A percentile compares a stretch with the other conserved stretches of the same genome.
Evolutionary conservation across 1,140 invertebrate species (phyloP).

Genomic region (Drosophila ficusphila): DNA sequence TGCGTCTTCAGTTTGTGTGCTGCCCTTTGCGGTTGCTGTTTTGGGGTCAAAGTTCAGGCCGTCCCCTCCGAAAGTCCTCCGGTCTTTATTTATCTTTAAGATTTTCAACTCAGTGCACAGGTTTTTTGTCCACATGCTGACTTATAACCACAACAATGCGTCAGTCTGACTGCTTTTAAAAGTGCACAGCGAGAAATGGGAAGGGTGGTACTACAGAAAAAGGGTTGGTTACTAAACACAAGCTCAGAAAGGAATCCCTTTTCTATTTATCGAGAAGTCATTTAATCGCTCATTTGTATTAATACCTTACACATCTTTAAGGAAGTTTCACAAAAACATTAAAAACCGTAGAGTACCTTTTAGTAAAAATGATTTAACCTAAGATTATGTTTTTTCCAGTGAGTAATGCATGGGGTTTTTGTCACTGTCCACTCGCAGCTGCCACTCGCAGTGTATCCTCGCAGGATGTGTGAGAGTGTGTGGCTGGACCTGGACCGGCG

Average conservation of each 20-base stretch:
- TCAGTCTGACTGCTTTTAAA: slow-evolving; percentile 55
- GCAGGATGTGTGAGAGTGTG: slow-evolving; percentile 26
- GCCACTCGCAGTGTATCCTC: slow-evolving; percentile 66
- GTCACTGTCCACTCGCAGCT: slow-evolving; percentile 76
- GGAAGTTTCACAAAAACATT: no score
- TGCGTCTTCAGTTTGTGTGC: slow-evolving; percentile 36
- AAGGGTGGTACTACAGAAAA: background rate
- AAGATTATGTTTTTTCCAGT: slow-evolving; percentile 11
- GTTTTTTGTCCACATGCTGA: slow-evolving; percentile 56
- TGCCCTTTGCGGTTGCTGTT: slow-evolving; percentile 52
- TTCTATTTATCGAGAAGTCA: no score
- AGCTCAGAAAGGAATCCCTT: background rate
- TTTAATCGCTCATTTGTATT: no score
- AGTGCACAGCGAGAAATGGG: slow-evolving; percentile 17
- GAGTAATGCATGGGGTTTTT: slow-evolving; percentile 46
- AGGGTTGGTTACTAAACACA: rapidly evolving
- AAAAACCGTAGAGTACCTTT: no score
- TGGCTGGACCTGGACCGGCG: slow-evolving; percentile 48
- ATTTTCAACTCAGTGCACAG: slow-evolving; percentile 76
- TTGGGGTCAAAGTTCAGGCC: slow-evolving; percentile 77
- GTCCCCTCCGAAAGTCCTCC: slow-evolving; percentile 14
- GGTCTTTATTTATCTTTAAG: slow-evolving; percentile 84
- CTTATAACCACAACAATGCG: slow-evolving; percentile 76
- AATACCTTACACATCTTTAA: no score
- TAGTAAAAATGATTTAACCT: no score